Conservation (phyloP, 2,113 vertebrate genomes). For the Gallinago paraguaiae region DNA sequence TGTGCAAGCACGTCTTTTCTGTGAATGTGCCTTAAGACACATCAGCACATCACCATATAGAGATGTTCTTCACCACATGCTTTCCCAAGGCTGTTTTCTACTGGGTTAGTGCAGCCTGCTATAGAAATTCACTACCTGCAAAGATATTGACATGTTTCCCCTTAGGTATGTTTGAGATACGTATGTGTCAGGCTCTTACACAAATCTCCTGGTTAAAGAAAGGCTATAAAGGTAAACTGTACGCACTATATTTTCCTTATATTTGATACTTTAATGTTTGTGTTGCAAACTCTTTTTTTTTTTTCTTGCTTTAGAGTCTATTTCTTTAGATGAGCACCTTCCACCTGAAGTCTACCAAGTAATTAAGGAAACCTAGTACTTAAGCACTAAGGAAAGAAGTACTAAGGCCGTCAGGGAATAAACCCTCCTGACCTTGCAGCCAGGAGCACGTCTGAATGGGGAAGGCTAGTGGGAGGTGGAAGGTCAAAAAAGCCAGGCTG, state of each 20-base stretch:
- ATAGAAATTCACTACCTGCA: neutral
- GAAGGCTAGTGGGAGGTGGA: neutral
- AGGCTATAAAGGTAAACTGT: neutral
- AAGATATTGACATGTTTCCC: neutral
- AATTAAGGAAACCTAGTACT: neutral
- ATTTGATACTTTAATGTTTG: neutral
- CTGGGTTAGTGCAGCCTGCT: neutral
- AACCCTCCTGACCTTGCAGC: neutral
- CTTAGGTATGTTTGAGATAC: neutral
- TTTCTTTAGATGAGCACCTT: neutral
- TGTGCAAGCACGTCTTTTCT: neutral
- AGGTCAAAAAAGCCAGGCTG: neutral
- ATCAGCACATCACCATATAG: neutral
- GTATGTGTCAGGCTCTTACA: neutral
- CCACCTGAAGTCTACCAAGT: neutral
- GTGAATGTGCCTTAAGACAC: neutral
- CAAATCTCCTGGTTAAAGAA: neutral
- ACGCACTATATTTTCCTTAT: neutral
- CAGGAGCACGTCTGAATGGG: neutral
- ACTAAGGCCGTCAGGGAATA: neutral
- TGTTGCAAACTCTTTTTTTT: neutral
- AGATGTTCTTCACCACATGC: neutral
- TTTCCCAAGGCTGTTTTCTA: neutral
- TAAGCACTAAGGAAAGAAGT: too few relatives aligned
- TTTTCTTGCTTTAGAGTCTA: neutral